Evolutionary conservation across 2,113 vertebrate genomes (phyloP).

Genomic region (Callionymus lyra): DNA sequence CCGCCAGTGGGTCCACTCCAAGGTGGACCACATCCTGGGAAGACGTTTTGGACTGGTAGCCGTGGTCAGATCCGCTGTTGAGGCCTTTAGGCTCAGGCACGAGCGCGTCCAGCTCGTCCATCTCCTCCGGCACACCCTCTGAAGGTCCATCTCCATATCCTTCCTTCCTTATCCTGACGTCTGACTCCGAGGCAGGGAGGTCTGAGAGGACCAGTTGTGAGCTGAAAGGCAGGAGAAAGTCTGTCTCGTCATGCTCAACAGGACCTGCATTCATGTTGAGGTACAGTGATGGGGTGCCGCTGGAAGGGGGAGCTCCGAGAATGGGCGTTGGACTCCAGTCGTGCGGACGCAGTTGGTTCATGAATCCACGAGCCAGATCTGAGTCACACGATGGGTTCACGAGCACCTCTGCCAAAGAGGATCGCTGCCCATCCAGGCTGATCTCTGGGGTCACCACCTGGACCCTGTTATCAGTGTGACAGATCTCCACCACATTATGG

Average conservation of each 20-base stretch:
- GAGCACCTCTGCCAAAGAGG: conserved; percentile 15
- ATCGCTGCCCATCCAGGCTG: neutral
- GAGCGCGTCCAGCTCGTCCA: conserved; percentile 34
- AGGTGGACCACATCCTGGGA: conserved; percentile 44
- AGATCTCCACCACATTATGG: conserved; percentile 20
- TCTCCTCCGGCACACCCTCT: conserved; percentile 22
- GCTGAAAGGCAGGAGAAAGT: neutral
- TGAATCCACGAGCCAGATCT: conserved; percentile 1
- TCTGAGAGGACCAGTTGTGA: conserved; percentile 8
- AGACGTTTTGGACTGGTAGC: conserved; percentile 78
- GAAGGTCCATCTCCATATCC: conserved; percentile 14
- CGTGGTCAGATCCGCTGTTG: conserved; percentile 80
- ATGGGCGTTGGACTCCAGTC: conserved; percentile 1
- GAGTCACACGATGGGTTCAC: conserved; percentile 5
- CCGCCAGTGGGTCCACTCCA: conserved; percentile 51
- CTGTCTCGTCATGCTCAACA: conserved; percentile 29
- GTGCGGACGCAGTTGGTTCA: conserved; percentile 1
- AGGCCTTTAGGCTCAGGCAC: conserved; percentile 57
- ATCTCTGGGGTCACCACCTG: conserved; percentile 43
- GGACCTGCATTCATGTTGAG: neutral
- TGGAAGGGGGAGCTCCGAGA: conserved; percentile 16
- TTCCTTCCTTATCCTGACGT: conserved; percentile 6
- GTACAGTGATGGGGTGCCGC: conserved; percentile 7
- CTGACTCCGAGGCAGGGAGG: conserved; percentile 30
- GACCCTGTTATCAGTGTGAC: conserved; percentile 4